A percentile compares a stretch with the other conserved stretches of the same genome.
Evolutionary conservation across 2,797 vertebrate species (phyloP).

Genomic region (Pseudochirops corinnae): DNA sequence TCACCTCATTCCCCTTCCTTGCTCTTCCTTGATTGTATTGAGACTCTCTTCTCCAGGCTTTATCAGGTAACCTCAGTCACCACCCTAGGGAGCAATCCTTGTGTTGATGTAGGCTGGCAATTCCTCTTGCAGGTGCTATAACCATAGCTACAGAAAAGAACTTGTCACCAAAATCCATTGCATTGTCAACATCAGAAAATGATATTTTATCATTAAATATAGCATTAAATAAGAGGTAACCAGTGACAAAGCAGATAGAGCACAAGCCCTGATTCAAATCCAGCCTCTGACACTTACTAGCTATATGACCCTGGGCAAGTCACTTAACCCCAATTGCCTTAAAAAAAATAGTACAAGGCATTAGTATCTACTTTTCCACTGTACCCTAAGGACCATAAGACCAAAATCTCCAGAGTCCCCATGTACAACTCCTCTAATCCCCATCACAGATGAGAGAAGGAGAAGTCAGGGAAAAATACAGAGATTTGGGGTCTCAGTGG

Average conservation of each 20-base stretch:
- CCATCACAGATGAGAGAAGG: neutral
- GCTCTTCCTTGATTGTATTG: neutral
- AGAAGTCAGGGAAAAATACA: neutral
- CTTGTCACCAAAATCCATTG: neutral
- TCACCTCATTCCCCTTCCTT: neutral
- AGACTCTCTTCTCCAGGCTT: neutral
- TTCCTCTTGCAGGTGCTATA: neutral
- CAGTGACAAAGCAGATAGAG: neutral
- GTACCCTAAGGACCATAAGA: neutral
- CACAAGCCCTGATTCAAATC: neutral
- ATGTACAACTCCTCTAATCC: neutral
- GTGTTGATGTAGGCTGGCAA: neutral
- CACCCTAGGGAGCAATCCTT: neutral
- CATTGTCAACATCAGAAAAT: neutral
- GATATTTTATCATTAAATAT: neutral
- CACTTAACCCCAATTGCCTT: neutral
- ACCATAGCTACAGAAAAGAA: neutral
- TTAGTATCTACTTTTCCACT: neutral
- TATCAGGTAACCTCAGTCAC: neutral
- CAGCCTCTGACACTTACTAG: neutral
- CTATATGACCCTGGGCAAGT: neutral
- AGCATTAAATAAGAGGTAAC: neutral
- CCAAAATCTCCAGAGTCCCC: neutral
- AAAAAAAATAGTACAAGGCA: neutral
- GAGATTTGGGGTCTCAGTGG: neutral